A percentile compares a stretch with the other conserved stretches of the same genome.
Evolutionary conservation across 2,113 vertebrate species (phyloP).

Genomic region (Channa maculata): DNA sequence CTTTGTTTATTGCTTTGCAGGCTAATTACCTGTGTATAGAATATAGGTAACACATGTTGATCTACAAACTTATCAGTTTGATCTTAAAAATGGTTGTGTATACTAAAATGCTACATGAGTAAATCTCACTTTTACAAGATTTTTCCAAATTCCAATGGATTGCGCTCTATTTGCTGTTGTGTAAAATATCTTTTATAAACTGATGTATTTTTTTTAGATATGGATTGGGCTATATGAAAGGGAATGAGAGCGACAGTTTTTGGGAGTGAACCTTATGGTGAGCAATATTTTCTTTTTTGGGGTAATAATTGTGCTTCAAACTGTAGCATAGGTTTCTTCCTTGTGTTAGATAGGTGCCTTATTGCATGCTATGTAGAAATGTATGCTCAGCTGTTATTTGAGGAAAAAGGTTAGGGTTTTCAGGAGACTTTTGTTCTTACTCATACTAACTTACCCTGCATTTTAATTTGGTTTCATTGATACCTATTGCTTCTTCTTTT

Average conservation of each 20-base stretch:
- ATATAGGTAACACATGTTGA: slow-evolving; percentile 72
- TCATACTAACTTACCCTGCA: slow-evolving; percentile 81
- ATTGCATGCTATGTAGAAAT: slow-evolving; percentile 88
- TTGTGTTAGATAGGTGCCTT: slow-evolving; percentile 90
- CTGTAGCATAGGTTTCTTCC: slow-evolving; percentile 86
- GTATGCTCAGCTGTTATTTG: slow-evolving; percentile 83
- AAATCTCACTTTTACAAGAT: slow-evolving; percentile 76
- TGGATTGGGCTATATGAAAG: slow-evolving; percentile 84
- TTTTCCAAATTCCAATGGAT: slow-evolving; percentile 69
- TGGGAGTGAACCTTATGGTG: slow-evolving; percentile 81
- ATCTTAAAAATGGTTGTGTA: slow-evolving; percentile 73
- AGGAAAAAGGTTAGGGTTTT: slow-evolving; percentile 73
- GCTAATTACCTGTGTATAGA: slow-evolving; percentile 76
- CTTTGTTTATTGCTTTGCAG: slow-evolving; percentile 71
- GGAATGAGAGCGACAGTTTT: slow-evolving; percentile 82
- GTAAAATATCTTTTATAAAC: slow-evolving; percentile 86
- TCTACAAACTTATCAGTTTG: slow-evolving; percentile 68
- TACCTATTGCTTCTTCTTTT: slow-evolving; percentile 57
- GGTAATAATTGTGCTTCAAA: slow-evolving; percentile 83
- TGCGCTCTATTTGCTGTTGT: slow-evolving; percentile 81
- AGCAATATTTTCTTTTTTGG: slow-evolving; percentile 79
- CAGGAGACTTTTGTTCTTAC: slow-evolving; percentile 79
- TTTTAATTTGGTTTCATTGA: slow-evolving; percentile 83
- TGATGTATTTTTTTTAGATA: slow-evolving; percentile 86
- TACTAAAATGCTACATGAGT: slow-evolving; percentile 70